A percentile compares a stretch with the other conserved stretches of the same genome.
Evolutionary conservation across 2,797 vertebrate species (phyloP).

Genomic region (Sebastolobus altivelis): DNA sequence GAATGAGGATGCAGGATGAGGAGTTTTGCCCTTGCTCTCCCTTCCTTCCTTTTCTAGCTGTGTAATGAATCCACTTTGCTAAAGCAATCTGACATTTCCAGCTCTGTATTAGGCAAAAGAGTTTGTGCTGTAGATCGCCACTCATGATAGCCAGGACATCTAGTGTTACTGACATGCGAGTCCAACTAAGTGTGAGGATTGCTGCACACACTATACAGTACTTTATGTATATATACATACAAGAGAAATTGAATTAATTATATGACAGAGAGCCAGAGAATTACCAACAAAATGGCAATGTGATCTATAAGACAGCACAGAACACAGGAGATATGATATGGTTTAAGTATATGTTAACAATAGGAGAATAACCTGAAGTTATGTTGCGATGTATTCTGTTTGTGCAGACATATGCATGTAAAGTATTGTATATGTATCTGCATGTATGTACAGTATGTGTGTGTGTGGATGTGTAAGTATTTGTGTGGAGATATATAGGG

Average conservation of each 20-base stretch:
- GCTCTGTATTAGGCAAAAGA: background rate
- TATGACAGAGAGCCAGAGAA: background rate
- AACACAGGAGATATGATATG: background rate
- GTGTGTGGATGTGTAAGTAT: background rate
- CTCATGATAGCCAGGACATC: background rate
- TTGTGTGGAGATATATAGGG: background rate
- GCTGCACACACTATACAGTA: background rate
- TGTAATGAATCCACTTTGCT: conserved; percentile 40
- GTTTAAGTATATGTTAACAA: background rate
- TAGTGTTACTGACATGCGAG: background rate
- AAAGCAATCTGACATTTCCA: conserved; percentile 40
- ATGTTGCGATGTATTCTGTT: background rate
- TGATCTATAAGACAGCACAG: background rate
- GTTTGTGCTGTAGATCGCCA: conserved; percentile 25
- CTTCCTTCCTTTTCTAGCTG: conserved; percentile 4
- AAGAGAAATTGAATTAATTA: background rate
- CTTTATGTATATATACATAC: background rate
- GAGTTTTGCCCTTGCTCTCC: conserved; percentile 22
- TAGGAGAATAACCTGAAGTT: background rate
- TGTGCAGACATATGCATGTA: background rate
- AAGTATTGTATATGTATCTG: background rate
- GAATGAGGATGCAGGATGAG: conserved; percentile 36
- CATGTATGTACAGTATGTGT: background rate
- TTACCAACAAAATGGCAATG: background rate
- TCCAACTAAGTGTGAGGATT: background rate